Evolutionary conservation across 2,113 vertebrate species (phyloP).

Genomic region (Mus pahari): DNA sequence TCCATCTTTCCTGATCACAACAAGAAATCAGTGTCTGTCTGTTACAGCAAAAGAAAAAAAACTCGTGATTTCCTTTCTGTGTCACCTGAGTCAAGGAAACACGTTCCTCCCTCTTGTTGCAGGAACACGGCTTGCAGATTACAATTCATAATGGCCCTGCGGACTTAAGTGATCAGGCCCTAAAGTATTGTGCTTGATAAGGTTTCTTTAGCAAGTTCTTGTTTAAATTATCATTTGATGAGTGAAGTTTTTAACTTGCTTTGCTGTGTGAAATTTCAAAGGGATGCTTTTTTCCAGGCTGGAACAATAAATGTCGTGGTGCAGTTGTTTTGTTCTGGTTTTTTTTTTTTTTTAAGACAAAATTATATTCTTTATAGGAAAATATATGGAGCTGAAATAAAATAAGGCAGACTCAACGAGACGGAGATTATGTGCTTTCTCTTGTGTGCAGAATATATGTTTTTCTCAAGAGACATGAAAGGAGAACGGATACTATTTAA

Average conservation of each 20-base stretch:
- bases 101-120: conserved; percentile 96
- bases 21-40: conserved; percentile 93
- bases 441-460: not conserved
- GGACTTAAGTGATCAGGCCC: conserved; percentile 92
- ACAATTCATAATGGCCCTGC: conserved; percentile 91
- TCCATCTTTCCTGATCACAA: conserved; percentile 99
- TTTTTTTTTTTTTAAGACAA: not conserved
- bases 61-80: conserved; percentile 96
- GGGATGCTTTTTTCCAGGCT: conserved; percentile 94
- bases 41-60: conserved; percentile 92
- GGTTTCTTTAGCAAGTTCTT: conserved; percentile 92
- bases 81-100: conserved; percentile 96
- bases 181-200: conserved; percentile 91
- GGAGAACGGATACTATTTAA: not conserved
- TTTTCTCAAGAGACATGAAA: not conserved
- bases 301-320: conserved; percentile 95
- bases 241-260: conserved; percentile 99
- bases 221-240: conserved; percentile 94
- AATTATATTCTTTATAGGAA: not conserved
- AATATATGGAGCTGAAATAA: not conserved
- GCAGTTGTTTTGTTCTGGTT: conserved; percentile 47
- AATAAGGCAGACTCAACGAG: not conserved
- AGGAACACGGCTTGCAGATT: conserved; percentile 96
- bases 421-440: not conserved
- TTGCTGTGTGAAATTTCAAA: conserved; percentile 99